Percentiles rank a stretch among this genome's conserved stretches.
phyloP scores from a whole-genome alignment of 64 coral and sea anemone species.

The Stichodactyla mertensii region DNA sequence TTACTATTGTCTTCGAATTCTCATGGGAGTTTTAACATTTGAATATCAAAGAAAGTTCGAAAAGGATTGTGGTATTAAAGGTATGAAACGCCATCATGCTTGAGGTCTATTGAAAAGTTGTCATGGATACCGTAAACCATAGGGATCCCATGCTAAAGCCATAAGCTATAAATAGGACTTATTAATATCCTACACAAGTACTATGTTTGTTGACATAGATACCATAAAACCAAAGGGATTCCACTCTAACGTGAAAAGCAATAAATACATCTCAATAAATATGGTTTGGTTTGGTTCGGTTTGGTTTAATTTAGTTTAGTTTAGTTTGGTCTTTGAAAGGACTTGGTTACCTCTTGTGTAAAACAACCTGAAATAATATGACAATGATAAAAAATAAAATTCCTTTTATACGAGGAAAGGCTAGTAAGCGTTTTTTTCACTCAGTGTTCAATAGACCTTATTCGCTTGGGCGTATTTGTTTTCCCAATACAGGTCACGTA shows the following conservation, averaged over 20 bases:
- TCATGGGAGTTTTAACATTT: no score
- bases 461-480: no score
- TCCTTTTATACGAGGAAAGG: no score
- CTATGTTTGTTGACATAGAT: background rate
- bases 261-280: background rate
- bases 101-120: background rate
- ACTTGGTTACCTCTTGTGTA: background rate
- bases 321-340: background rate
- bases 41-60: no score
- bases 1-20: no score
- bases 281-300: background rate
- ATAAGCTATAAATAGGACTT: background rate
- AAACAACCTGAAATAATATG: constrained; percentile 1
- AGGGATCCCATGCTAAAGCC: background rate
- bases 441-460: no score
- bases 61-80: no score
- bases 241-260: background rate
- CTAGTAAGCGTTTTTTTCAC: no score
- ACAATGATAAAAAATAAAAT: background rate
- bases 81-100: no score
- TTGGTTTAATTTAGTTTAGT: no score
- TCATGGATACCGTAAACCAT: background rate
- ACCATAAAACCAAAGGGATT: background rate
- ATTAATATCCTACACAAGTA: background rate
- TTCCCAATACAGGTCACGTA: no score